Conservation (phyloP, 2,797 vertebrate genomes). For the Mycteria americana region DNA sequence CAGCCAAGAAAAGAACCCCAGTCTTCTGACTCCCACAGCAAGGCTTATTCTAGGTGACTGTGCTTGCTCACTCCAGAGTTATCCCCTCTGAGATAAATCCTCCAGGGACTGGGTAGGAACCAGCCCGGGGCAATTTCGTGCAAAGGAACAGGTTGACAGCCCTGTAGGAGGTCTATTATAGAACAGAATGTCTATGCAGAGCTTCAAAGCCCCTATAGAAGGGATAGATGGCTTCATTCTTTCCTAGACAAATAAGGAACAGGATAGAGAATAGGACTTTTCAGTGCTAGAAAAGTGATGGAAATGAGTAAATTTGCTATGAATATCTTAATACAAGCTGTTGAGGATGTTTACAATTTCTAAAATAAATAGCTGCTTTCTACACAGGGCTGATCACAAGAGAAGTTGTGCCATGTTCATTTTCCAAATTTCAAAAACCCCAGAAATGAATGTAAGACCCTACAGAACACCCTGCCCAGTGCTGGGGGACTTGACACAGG, state of each 20-base stretch:
- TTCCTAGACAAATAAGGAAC: neutral
- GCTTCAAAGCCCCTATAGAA: neutral
- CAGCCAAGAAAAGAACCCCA: constrained; percentile 24
- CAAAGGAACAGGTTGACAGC: neutral
- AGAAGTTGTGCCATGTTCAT: neutral
- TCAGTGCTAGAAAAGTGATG: neutral
- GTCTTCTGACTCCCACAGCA: constrained; percentile 2
- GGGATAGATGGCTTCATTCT: neutral
- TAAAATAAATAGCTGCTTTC: neutral
- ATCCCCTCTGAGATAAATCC: neutral
- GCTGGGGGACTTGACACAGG: neutral
- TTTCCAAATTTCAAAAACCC: neutral
- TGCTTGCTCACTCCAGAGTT: neutral
- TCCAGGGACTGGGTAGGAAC: neutral
- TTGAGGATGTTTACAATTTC: neutral
- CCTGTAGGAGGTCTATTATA: neutral
- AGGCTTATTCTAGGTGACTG: constrained; percentile 8
- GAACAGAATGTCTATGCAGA: neutral
- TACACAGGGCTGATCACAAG: neutral
- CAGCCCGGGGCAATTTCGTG: neutral
- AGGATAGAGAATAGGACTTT: neutral
- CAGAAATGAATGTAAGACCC: neutral
- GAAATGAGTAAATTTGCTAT: neutral
- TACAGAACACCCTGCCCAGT: neutral
- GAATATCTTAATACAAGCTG: neutral